A percentile compares a stretch with the other conserved stretches of the same genome.
Conservation (phyloP, 2,113 vertebrate species). For the Vanacampus margaritifer region DNA sequence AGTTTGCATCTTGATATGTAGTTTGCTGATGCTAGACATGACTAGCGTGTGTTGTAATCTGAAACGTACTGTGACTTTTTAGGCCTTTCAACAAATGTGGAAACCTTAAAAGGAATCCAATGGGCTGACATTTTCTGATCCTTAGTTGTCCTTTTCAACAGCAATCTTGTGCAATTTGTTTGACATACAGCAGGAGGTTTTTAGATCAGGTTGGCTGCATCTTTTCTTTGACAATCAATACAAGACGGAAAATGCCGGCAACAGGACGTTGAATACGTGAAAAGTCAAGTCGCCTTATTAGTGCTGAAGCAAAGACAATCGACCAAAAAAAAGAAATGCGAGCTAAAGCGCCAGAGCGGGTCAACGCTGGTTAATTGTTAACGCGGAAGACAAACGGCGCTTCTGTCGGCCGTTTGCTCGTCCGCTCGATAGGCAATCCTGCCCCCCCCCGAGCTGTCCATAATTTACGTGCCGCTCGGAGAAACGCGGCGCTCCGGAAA, state of each 20-base stretch:
- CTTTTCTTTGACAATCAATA: neutral
- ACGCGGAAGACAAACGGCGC: conserved; percentile 57
- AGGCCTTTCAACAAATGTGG: neutral
- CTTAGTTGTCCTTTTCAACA: neutral
- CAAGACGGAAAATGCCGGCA: neutral
- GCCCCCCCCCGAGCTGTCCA: conserved; percentile 53
- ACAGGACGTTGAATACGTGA: conserved; percentile 1
- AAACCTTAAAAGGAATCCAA: neutral
- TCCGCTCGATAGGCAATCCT: conserved; percentile 60
- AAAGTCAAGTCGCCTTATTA: conserved; percentile 1
- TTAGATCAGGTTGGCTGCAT: neutral
- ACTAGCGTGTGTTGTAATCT: neutral
- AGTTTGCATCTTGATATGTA: neutral
- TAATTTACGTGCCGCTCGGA: conserved; percentile 54
- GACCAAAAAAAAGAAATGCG: neutral
- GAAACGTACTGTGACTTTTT: neutral
- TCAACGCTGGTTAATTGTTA: conserved; percentile 57
- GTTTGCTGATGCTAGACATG: neutral
- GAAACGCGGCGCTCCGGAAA: conserved; percentile 47
- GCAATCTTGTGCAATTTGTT: neutral
- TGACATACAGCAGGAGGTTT: neutral
- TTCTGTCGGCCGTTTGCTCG: conserved; percentile 36
- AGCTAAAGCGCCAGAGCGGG: conserved; percentile 2
- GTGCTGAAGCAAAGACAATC: neutral
- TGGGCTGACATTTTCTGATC: neutral